Evolutionary conservation across 1,140 invertebrate genomes (phyloP), one percentile per base, ranked within the genome.

Genomic region (Oscheius sp.): DNA sequence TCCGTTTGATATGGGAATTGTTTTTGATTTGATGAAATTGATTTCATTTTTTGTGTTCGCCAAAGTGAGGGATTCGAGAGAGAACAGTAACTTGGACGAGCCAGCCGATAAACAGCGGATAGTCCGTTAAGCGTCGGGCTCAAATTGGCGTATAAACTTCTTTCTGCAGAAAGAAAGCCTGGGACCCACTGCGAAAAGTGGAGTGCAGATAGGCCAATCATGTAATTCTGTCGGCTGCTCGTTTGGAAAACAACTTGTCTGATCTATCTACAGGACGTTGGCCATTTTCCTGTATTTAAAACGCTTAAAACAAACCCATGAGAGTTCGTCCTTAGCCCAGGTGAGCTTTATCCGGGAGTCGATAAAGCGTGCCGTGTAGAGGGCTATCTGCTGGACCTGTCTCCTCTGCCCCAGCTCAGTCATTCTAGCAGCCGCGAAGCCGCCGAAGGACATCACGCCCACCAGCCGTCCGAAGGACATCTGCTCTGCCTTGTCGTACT

Each of bases 401-500:
- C 61, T 28, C 31, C 58, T 68, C 28, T 61, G 28, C 10, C 73
- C 45, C 10, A n/a, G 26, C 15, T 45, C 31, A 28, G 65, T 59
- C 38, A 75, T 36, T 55, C 32, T 45, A 15, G 68, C 49, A 23
- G 73, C 73, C 13, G 66, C 49, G n/a, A 49, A 28, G 13, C 73
- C 73, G 20, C 46, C 65, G 61, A 73, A 73, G 2, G 73, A 28
- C 7, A 75, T 67, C 2, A 75, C n/a, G 23, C 67, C 73, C 23
- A 75, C 52, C 34, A 64, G 73, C n/a, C 63, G 58, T 31, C 68
- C 73, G 32, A 73, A 73, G 23, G 52, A 55, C 63, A 75, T 75
- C 28, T 71, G 67, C 32, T 52, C 42, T n/a, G 18, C 26, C 3
- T 68, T 29, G 23, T 71, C 65, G 31, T 72, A 32, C 23, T 26